Base-by-base conservation (phyloP, 2,888 invertebrate species). In the Rhogogaster chlorosoma region DNA sequence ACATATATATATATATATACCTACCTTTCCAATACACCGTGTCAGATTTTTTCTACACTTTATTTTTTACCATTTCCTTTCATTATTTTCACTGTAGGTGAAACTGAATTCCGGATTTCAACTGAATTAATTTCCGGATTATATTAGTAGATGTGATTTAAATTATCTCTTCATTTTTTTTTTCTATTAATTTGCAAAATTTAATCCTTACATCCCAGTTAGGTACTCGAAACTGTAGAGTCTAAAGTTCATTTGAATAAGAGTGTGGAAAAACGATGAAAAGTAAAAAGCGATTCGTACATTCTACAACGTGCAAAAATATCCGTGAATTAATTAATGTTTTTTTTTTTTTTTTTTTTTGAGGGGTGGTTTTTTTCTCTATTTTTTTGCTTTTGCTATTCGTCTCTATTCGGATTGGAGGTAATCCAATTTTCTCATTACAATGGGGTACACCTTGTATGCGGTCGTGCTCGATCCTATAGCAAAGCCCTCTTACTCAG, bases 371-470 rank as follows among this genome's bases (percentile, higher is more conserved):
- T n/a, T n/a, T 26, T 67, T 7, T 67, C 5, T 32, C 32, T 67
- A 10, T 32, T 32, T 32, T 36, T 71, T 32, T 6, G 15, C n/a
- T 36, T 71, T 36, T 38, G 7, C 5, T 36, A 38, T 38, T 71
- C 38, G 18, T 71, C 70, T 38, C 36, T 38, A 10, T 36, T 36
- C 70, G n/a, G 22, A 26, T 22, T 32, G 15, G 29, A 73, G 71
- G 26, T 73, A 42, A 73, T 73, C 42, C 38, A 29, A 73, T 73
- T n/a, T 42, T 42, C 71, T 15, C 42, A 73, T 42, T 29, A 73
- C 71, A 42, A 73, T 73, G 38, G 42, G 71, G 42, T 29, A 73
- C 71, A 73, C 71, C 71, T 73, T 73, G 71, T 73, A 73, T 73
- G 38, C 71, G 71, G 71, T 73, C 42, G 71, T 73, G n/a, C 71